Evolutionary conservation across 2,888 invertebrate species (phyloP).

Genomic region (Sinodicranocentrus sp.): DNA sequence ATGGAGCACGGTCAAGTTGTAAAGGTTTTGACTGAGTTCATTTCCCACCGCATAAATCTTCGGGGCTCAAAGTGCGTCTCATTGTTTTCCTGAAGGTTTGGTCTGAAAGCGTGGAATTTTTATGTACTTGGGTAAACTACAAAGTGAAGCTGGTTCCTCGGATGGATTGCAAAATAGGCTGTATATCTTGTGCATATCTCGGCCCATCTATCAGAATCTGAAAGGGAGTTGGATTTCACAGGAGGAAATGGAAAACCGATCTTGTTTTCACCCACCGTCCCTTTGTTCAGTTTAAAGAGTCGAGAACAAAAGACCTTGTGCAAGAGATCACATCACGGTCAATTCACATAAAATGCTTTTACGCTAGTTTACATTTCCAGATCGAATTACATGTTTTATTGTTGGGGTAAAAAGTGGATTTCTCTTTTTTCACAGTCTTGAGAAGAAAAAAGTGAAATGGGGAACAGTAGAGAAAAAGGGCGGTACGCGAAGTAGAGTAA

Average conservation of each 20-base stretch:
- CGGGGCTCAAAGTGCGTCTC: too few relatives aligned
- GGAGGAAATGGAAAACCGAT: conserved; percentile 65
- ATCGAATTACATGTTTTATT: conserved; percentile 58
- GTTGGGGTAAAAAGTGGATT: not conserved
- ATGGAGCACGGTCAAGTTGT: too few relatives aligned
- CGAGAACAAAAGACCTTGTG: not conserved
- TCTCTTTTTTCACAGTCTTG: not conserved
- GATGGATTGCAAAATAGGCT: too few relatives aligned
- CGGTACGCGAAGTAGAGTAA: not conserved
- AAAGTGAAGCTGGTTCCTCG: too few relatives aligned
- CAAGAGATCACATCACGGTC: not conserved
- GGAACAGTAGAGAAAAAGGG: not conserved
- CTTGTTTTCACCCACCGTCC: conserved; percentile 3
- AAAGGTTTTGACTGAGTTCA: conserved; percentile 56
- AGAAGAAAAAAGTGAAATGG: not conserved
- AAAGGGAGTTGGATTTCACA: not conserved
- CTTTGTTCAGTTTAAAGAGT: conserved; percentile 15
- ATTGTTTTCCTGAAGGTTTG: too few relatives aligned
- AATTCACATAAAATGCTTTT: not conserved
- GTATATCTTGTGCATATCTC: not conserved
- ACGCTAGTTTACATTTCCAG: conserved; percentile 57
- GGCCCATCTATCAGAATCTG: too few relatives aligned
- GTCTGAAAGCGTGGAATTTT: too few relatives aligned
- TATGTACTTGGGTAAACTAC: too few relatives aligned
- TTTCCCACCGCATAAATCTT: conserved; percentile 57